Conservation (phyloP, 2,888 invertebrate genomes). For the Sarcophaga variegata region DNA sequence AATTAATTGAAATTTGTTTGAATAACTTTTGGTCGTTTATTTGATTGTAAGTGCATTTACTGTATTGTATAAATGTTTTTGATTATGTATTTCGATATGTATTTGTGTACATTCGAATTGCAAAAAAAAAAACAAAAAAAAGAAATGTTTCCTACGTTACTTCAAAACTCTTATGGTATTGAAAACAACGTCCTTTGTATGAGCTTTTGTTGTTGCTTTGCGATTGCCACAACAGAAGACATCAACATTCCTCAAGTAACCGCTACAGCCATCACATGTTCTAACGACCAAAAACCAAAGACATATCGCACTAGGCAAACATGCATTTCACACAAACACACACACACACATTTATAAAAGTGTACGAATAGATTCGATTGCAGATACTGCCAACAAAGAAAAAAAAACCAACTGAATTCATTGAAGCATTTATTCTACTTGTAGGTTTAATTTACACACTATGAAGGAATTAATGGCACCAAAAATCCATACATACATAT, state of each 20-base stretch:
- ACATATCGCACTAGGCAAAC: slow-evolving; percentile 41
- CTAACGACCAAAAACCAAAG: slow-evolving; percentile 53
- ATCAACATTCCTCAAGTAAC: slow-evolving; percentile 61
- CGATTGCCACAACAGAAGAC: slow-evolving; percentile 45
- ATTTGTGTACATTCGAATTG: neutral
- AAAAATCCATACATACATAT: too few species aligned
- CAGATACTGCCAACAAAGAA: too few species aligned
- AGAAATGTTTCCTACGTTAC: slow-evolving; percentile 38
- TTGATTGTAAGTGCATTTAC: slow-evolving; percentile 56
- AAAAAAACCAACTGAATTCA: too few species aligned
- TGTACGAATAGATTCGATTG: too few species aligned
- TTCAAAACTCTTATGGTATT: slow-evolving; percentile 40
- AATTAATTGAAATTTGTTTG: slow-evolving; percentile 73
- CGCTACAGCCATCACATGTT: slow-evolving; percentile 49
- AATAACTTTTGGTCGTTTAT: slow-evolving; percentile 68
- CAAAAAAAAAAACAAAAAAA: neutral
- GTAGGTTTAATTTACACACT: too few species aligned
- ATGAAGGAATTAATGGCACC: too few species aligned
- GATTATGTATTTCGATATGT: neutral
- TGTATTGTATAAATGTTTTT: slow-evolving; percentile 7
- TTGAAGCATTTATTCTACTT: too few species aligned
- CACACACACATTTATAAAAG: neutral
- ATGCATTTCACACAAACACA: slow-evolving; percentile 14
- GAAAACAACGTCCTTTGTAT: slow-evolving; percentile 38
- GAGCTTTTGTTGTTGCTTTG: slow-evolving; percentile 21